Conservation (phyloP, 2,888 invertebrate species). For the Oscheius sp. region DNA sequence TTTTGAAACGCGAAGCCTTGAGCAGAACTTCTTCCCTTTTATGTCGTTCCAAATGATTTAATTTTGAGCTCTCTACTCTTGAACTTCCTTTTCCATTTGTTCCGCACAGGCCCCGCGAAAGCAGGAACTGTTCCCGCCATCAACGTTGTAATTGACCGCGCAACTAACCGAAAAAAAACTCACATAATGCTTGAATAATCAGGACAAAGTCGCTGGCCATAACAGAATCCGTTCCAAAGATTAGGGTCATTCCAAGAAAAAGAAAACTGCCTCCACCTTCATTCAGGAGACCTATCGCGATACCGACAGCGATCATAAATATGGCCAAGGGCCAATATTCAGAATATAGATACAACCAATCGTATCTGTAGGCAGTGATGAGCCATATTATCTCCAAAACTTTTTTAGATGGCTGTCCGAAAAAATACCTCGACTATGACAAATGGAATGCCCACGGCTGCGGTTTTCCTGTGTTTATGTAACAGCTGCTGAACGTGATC, state of each 20-base stretch:
- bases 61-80: too few relatives aligned
- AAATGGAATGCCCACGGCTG: slow-evolving; percentile 21
- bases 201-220: slow-evolving; percentile 64
- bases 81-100: too few relatives aligned
- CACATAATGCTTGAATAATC: slow-evolving; percentile 65
- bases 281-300: slow-evolving; percentile 59
- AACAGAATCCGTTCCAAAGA: slow-evolving; percentile 55
- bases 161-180: not conserved
- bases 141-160: not conserved
- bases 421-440: slow-evolving; percentile 9
- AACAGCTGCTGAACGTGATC: slow-evolving; percentile 6
- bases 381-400: slow-evolving; percentile 40
- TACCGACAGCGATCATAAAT: slow-evolving; percentile 71
- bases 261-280: slow-evolving; percentile 69
- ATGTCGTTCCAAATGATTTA: too few relatives aligned
- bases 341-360: slow-evolving; percentile 59
- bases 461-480: slow-evolving; percentile 12
- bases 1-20: too few relatives aligned
- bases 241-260: slow-evolving; percentile 68
- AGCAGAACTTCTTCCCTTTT: too few relatives aligned
- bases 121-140: not conserved
- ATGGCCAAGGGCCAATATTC: slow-evolving; percentile 61
- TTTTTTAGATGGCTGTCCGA: not conserved
- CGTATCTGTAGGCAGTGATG: slow-evolving; percentile 44
- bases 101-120: too few relatives aligned